Base-by-base conservation (phyloP, 2,888 invertebrate species). In the Eucera pruinosa region DNA sequence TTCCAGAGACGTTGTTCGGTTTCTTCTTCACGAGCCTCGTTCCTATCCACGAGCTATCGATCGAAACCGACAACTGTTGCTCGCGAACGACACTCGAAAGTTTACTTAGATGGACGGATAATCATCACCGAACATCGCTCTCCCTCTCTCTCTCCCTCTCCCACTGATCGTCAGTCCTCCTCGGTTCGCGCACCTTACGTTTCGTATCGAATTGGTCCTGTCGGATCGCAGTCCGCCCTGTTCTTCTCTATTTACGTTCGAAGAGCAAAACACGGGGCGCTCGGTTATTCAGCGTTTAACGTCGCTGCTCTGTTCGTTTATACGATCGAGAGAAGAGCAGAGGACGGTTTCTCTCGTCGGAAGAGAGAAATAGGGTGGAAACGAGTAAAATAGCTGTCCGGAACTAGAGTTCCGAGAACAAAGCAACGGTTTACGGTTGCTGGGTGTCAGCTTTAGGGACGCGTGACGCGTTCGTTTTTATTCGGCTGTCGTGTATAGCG, bases 41-140 rank as follows among this genome's bases (percentile, higher is more conserved):
- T n/a, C n/a, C n/a, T n/a, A n/a, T n/a, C n/a, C n/a, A n/a, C n/a
- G 62, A 36, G 13, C 41, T 50, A 18, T 43, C 39, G 13, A 23
- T 50, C 20, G 30, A 48, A 57, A 25, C 23, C 27, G 48, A 5
- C n/a, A 1, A 57, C n/a, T 50, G 9, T 43, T 20, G 50, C 11
- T 55, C 60, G 39, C 65, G 65, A 60, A 65, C 54, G 25, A 62
- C 54, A 48, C n/a, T 71, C 27, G 27, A 62, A 62, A 39, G 41
- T 54, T 69, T 67, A 75, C 65, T 45, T 67, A 54, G 81, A 67
- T 79, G 83, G 83, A 83, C 84, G 84, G 83, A 83, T 81, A 69
- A 79, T 83, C 64, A 64, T 73, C 67, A 69, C 52, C 69, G 78
- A 70, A 68, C 67, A 60, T 54, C 47, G 30, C 6, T 15, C 39